Base-by-base conservation (phyloP, 2,113 vertebrate species). In the Pelvicachromis taeniatus region DNA sequence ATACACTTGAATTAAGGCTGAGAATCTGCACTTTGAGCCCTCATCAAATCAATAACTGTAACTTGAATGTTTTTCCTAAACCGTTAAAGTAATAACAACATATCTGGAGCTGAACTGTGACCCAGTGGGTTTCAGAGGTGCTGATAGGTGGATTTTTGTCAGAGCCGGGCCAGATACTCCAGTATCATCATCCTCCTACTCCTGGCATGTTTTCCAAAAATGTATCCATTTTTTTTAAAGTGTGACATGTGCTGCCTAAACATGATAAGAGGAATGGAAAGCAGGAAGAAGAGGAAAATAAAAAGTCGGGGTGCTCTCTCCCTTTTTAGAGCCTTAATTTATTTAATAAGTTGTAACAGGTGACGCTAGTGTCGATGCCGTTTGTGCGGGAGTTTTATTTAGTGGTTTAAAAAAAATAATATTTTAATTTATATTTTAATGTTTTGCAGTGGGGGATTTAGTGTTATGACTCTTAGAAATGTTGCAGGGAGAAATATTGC, bases 351-450 rank as follows among this genome's bases (percentile, higher is more conserved):
- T 88, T 95, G 94, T 95, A 95, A 88, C 91, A 88, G 92, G 94
- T 96, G 85, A 91, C 53, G 16, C 80, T 31, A 86, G 91, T 70
- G 48, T 85, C 90, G 85, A 88, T 55, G 84, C 86, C 82, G 86
- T 83, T 88, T 90, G 92, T 91, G 84, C 91, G 78, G 88, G 89
- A 93, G 87, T 90, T 88, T 93, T 83, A 81, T 92, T 95, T 93
- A 87, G 35, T 13, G 55, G 78, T 87, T 33, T 14, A 54, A 85
- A 68, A 21, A 40, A 38, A 84, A 82, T 26, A 58, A 58, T 17
- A 59, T 31, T 59, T 96, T 96, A 96, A 97, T 97, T 97, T 98
- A 97, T 97, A 96, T 92, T 95, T 93, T 93, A 93, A 92, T 95
- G 93, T 93, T 77, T 94, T 93, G 95, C 87, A 29, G 81, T 85